phyloP scores from a whole-genome alignment of 1,140 invertebrate genomes.

The Lepidurus arcticus region DNA sequence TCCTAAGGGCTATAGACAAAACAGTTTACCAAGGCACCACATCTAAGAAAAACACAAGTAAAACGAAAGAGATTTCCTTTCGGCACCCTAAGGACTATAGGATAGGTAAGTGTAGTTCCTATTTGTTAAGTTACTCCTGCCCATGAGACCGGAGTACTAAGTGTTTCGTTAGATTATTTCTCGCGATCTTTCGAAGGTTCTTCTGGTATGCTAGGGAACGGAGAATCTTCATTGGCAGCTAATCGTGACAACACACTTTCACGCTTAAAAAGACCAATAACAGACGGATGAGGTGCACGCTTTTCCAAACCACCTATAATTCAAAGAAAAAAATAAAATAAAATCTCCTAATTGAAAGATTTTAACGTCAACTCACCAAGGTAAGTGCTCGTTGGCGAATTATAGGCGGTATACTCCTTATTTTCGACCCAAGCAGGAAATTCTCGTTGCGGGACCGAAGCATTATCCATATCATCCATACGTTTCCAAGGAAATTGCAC shows the following conservation, averaged over 20 bases:
- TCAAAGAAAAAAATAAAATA: background rate
- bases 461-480: slow-evolving; percentile 55
- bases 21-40: background rate
- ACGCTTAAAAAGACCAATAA: slow-evolving; percentile 40
- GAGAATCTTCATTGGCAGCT: slow-evolving; percentile 1
- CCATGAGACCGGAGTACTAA: background rate
- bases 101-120: background rate
- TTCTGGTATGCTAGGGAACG: background rate
- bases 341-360: background rate
- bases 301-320: slow-evolving; percentile 27
- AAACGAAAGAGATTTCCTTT: background rate
- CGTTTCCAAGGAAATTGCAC: slow-evolving; percentile 84
- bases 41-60: background rate
- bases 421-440: slow-evolving; percentile 88
- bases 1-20: background rate
- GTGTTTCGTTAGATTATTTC: background rate
- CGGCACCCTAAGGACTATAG: background rate
- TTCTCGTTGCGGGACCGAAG: slow-evolving; percentile 73
- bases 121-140: background rate
- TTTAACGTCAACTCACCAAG: slow-evolving; percentile 56
- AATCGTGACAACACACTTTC: slow-evolving; percentile 35
- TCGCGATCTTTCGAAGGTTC: background rate
- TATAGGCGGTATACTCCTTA: slow-evolving; percentile 85
- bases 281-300: slow-evolving; percentile 36
- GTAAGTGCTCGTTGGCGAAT: slow-evolving; percentile 82